A percentile compares a stretch with the other conserved stretches of the same genome.
Evolutionary conservation across 2,888 invertebrate genomes (phyloP).

Genomic region (Polydrusus cervinus): DNA sequence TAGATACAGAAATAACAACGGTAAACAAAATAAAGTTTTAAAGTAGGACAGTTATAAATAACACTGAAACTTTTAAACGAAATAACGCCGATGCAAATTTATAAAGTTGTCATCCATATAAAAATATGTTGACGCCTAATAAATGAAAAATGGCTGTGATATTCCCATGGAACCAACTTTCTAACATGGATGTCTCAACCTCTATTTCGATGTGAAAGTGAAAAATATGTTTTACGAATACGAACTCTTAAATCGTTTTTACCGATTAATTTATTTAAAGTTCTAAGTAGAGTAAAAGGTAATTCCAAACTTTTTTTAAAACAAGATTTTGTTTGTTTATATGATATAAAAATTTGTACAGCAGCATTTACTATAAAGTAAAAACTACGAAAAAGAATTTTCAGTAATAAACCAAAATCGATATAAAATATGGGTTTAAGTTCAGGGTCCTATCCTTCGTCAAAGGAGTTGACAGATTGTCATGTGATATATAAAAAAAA

Average conservation of each 20-base stretch:
- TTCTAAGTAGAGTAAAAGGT: not conserved
- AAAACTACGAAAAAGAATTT: not conserved
- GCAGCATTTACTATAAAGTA: not conserved
- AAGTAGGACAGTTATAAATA: too few relatives aligned
- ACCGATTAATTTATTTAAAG: not conserved
- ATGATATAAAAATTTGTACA: too few relatives aligned
- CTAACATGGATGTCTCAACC: not conserved
- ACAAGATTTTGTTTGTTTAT: too few relatives aligned
- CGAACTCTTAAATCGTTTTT: not conserved
- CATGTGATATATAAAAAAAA: too few relatives aligned
- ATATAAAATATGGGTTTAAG: not conserved
- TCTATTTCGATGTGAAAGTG: not conserved
- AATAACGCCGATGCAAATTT: not conserved
- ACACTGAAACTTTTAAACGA: too few relatives aligned
- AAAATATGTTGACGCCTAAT: not conserved
- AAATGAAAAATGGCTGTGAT: constrained; percentile 9
- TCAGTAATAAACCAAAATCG: too few relatives aligned
- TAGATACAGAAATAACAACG: too few relatives aligned
- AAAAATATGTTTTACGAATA: not conserved
- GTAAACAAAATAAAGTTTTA: too few relatives aligned
- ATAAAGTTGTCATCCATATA: not conserved
- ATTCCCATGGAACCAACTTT: not conserved
- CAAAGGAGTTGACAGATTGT: too few relatives aligned
- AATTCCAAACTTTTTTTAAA: too few relatives aligned
- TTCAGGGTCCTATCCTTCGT: too few relatives aligned